Percentiles rank a stretch among this genome's conserved stretches.
phyloP scores from a whole-genome alignment of 2,113 vertebrate species.

The Cyprinus carpio region DNA sequence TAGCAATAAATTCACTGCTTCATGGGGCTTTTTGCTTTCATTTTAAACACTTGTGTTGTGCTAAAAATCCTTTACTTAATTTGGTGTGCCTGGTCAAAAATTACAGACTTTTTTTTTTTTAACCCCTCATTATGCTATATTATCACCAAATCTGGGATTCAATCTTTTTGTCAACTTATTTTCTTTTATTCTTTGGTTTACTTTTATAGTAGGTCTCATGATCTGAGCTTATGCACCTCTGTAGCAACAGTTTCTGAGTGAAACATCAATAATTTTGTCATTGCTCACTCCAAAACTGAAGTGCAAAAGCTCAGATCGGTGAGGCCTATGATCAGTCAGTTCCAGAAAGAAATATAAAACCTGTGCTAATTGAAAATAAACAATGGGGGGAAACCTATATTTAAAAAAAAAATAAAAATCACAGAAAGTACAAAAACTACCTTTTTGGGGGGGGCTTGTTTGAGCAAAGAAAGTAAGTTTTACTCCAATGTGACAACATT shows the following conservation, averaged over 20 bases:
- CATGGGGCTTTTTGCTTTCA: too few relatives aligned
- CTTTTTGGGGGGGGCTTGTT: too few relatives aligned
- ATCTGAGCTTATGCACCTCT: not conserved
- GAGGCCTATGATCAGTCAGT: not conserved
- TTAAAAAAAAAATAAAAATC: too few relatives aligned
- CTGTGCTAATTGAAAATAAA: not conserved
- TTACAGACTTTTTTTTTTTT: too few relatives aligned
- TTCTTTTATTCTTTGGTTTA: too few relatives aligned
- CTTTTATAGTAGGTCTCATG: not conserved
- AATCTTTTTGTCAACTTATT: not conserved
- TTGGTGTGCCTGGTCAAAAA: not conserved
- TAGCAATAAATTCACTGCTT: too few relatives aligned
- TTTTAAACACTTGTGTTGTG: too few relatives aligned
- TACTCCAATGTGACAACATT: not conserved
- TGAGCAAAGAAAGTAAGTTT: not conserved
- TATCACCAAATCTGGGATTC: not conserved
- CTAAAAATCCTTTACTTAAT: too few relatives aligned
- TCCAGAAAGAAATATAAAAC: not conserved
- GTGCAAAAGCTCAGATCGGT: not conserved
- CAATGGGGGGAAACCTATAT: not conserved
- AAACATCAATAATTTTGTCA: not conserved
- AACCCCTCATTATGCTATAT: not conserved
- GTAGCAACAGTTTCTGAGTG: not conserved
- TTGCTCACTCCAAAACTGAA: not conserved
- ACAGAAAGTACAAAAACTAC: too few relatives aligned